phyloP scores from a whole-genome alignment of 2,113 vertebrate genomes.

The Cyprinodon variegatus region DNA sequence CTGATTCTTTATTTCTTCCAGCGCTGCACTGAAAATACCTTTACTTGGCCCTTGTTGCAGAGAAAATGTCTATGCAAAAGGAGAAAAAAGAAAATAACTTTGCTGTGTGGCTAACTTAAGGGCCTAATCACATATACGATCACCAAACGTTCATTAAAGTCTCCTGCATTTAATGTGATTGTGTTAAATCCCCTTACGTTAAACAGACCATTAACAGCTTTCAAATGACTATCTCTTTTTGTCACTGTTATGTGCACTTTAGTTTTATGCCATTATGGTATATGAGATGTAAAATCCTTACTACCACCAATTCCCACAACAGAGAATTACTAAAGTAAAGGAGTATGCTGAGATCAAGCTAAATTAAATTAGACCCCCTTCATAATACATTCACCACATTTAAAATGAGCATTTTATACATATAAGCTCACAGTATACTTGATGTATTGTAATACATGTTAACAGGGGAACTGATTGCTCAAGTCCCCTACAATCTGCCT shows the following conservation, averaged over 20 bases:
- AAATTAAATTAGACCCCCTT: slow-evolving; percentile 10
- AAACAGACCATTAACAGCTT: slow-evolving; percentile 44
- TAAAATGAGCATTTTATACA: neutral
- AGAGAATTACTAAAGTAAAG: neutral
- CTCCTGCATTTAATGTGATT: slow-evolving; percentile 57
- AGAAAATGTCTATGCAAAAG: slow-evolving; percentile 21
- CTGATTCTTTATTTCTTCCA: slow-evolving; percentile 34
- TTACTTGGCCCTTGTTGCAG: slow-evolving; percentile 34
- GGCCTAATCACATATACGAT: slow-evolving; percentile 55
- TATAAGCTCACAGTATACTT: neutral
- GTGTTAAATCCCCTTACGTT: slow-evolving; percentile 46
- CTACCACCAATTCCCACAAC: neutral
- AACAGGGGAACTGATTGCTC: neutral
- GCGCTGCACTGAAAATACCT: slow-evolving; percentile 44
- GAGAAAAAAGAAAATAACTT: slow-evolving; percentile 8
- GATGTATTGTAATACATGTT: neutral
- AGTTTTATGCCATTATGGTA: slow-evolving; percentile 21
- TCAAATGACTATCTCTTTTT: slow-evolving; percentile 39
- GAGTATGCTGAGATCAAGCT: neutral
- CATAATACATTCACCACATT: neutral
- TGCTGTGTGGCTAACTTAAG: slow-evolving; percentile 39
- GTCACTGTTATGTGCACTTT: slow-evolving; percentile 31
- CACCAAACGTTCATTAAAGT: slow-evolving; percentile 38
- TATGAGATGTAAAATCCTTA: slow-evolving; percentile 25
- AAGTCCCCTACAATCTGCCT: no score